Conservation (phyloP, 2,113 vertebrate genomes). For the Mobula hypostoma region DNA sequence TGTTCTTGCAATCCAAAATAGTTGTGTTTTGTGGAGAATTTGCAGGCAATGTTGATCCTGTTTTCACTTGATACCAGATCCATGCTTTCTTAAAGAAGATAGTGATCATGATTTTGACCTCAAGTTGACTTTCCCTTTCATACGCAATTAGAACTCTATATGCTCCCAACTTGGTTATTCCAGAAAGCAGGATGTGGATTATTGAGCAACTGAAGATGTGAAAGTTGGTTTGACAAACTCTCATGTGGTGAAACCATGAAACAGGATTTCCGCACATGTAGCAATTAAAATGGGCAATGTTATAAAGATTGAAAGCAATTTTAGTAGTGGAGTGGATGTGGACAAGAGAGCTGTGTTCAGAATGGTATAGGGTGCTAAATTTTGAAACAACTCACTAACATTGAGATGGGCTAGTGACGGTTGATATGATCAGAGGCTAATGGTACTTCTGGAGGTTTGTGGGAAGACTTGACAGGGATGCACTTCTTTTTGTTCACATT, state of each 20-base stretch:
- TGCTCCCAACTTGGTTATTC: too few species aligned
- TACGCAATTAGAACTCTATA: too few species aligned
- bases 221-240: not conserved
- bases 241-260: not conserved
- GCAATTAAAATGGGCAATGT: not conserved
- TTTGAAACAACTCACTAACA: not conserved
- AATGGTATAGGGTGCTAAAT: not conserved
- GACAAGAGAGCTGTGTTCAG: not conserved
- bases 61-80: too few species aligned
- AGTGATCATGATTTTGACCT: too few species aligned
- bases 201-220: too few species aligned
- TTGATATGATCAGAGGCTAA: not conserved
- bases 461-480: not conserved
- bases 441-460: too few species aligned
- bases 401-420: not conserved
- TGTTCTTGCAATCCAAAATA: not conserved
- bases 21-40: too few species aligned
- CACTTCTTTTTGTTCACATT: not conserved
- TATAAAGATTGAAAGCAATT: not conserved
- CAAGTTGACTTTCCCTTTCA: too few species aligned
- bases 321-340: not conserved
- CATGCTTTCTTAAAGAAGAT: too few species aligned
- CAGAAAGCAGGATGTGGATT: too few species aligned
- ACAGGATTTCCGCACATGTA: not conserved
- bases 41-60: too few species aligned